These are phyloP conservation scores for Trigoniulus corallinus DNA, from an alignment of 1,140 invertebrate species.

Conservation along the genomic window DNA sequence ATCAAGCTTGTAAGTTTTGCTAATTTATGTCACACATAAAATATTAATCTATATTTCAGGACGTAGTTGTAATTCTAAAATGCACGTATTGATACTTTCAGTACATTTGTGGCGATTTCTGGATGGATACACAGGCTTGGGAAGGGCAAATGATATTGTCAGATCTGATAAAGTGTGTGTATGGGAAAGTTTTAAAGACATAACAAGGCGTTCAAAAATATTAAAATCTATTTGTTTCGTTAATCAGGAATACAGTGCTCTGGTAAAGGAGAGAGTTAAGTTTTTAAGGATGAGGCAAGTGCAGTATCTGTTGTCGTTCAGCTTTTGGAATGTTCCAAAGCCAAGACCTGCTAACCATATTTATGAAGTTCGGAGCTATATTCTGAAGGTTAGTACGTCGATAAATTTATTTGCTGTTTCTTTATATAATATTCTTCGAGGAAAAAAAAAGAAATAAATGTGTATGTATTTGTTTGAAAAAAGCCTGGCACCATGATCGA, in stretches of 20 bases:
- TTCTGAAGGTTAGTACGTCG: slow-evolving; percentile 43
- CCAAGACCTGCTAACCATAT: slow-evolving; percentile 57
- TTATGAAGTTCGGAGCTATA: slow-evolving; percentile 86
- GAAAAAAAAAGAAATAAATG: too few relatives aligned
- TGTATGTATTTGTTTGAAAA: slow-evolving; percentile 7
- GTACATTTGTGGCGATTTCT: slow-evolving; percentile 87
- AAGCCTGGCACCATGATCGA: slow-evolving; percentile 92
- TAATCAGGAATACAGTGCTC: slow-evolving; percentile 49
- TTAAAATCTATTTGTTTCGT: slow-evolving; percentile 2
- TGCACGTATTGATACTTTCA: slow-evolving; percentile 11
- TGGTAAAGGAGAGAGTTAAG: slow-evolving; percentile 63
- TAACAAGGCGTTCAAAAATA: background rate
- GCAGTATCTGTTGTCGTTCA: slow-evolving; percentile 75
- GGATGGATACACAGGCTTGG: slow-evolving; percentile 77
- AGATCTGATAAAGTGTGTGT: slow-evolving; percentile 50
- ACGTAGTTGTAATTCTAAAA: background rate
- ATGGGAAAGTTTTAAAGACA: background rate
- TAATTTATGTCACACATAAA: too few relatives aligned
- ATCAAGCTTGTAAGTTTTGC: slow-evolving; percentile 57
- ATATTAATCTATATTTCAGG: too few relatives aligned
- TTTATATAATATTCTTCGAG: too few relatives aligned
- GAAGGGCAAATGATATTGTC: slow-evolving; percentile 53
- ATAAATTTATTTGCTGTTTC: background rate
- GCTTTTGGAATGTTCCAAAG: slow-evolving; percentile 68
- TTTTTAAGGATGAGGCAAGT: slow-evolving; percentile 73